Base-by-base conservation (phyloP, 2,797 vertebrate species). In the Macropus fuliginosus region DNA sequence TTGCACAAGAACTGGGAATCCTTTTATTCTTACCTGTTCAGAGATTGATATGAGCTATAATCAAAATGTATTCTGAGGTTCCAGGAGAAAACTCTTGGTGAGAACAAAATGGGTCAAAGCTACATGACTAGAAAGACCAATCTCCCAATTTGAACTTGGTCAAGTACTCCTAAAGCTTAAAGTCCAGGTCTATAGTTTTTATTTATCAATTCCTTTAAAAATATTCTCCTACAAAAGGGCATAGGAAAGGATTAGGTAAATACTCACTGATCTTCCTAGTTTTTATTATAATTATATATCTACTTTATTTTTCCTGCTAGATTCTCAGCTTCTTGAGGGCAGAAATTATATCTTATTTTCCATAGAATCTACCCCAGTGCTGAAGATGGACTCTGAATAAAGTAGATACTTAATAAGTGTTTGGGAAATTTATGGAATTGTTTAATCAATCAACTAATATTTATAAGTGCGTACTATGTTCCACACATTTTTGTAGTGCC, bases 211-310 rank as follows among this genome's bases (percentile, higher is more conserved):
- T 74, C n/a, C 74, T 87, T 27, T 46, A 50, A 87, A 81, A 87
- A 46, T 81, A 46, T 87, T 87, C 2, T 50, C 74, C 24, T 50
- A 24, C 21, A 50, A 21, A 87, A 87, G 27, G 40, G 8, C 0
- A 50, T 21, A 87, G 24, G 74, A 46, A 87, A 87, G 3, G 40
- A 87, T 11, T 87, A 27, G 1, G 57, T 52, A 74, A 93, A 52
- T 90, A 56, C 56, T 93, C 92, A 93, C 28, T 62, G 91, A 46
- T 24, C 24, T 18, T 54, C 87, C 54, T 93, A 29, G 24, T 87
- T 96, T 92, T 91, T 92, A 93, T 57, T 96, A 94, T 95, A 55
- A 56, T 54, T 91, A 89, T 94, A 92, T 50, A 95, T 27, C 2
- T 66, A 59, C 31, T 95, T 91, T 94, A 56, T 92, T 55, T 95